Percentiles rank a stretch among this genome's conserved stretches.
Conservation (phyloP, 2,113 vertebrate species). For the Myotis yumanensis region DNA sequence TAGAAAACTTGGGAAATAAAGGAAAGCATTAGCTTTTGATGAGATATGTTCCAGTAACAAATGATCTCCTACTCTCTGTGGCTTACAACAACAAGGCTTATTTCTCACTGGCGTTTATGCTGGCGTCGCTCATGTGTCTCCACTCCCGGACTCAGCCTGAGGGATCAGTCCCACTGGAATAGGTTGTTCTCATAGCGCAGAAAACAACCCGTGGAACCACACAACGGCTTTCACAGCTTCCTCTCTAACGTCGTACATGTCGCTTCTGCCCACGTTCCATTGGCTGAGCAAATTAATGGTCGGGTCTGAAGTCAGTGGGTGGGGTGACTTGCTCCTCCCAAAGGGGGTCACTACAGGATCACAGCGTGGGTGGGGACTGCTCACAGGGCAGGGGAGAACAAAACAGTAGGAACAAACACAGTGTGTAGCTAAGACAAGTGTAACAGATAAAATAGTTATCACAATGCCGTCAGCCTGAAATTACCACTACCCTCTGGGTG, state of each 20-base stretch:
- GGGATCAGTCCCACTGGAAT: neutral
- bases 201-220: neutral
- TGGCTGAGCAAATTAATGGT: neutral
- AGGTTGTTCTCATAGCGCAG: neutral
- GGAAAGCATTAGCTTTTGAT: neutral
- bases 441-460: neutral
- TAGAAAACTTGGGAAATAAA: constrained; percentile 7
- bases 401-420: neutral
- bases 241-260: too few relatives aligned
- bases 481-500: neutral
- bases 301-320: neutral
- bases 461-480: neutral
- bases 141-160: neutral
- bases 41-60: neutral
- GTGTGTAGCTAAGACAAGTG: neutral
- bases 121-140: accelerated
- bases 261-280: neutral
- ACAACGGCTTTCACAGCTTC: neutral
- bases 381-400: neutral
- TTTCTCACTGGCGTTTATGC: neutral
- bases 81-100: too few relatives aligned
- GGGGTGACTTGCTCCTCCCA: neutral
- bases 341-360: neutral
- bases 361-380: neutral
- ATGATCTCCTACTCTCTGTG: neutral